Conservation (phyloP, 2,888 invertebrate genomes). For the Herminia tarsipennalis region DNA sequence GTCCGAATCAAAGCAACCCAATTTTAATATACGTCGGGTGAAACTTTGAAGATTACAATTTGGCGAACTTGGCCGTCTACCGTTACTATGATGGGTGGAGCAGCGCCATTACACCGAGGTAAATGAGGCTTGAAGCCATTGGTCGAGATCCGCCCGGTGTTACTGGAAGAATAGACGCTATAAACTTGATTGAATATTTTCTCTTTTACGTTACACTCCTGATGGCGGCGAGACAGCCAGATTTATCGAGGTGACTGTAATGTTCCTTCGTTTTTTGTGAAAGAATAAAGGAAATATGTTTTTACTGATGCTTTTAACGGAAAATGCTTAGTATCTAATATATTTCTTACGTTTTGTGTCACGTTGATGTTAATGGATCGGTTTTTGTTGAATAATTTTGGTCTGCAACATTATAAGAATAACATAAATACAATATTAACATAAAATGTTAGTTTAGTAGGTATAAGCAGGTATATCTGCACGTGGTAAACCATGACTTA, state of each 20-base stretch:
- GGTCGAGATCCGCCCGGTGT: constrained; percentile 42
- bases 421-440: too few species aligned
- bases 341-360: neutral
- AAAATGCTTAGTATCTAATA: neutral
- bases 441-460: neutral
- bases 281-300: constrained; percentile 39
- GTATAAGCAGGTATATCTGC: too few species aligned
- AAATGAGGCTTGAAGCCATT: constrained; percentile 61
- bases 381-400: too few species aligned
- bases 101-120: constrained; percentile 44
- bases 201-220: constrained; percentile 46
- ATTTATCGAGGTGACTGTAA: constrained; percentile 44
- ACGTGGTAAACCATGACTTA: too few species aligned
- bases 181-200: constrained; percentile 75
- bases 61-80: constrained; percentile 30
- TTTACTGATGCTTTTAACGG: constrained; percentile 16
- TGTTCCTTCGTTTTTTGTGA: constrained; percentile 32
- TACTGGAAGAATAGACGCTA: constrained; percentile 53
- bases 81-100: constrained; percentile 37
- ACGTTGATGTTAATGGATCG: too few species aligned
- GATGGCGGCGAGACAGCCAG: constrained; percentile 33
- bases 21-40: constrained; percentile 8
- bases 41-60: constrained; percentile 40
- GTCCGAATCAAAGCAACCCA: too few species aligned
- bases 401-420: too few species aligned